Evolutionary conservation across 2,797 vertebrate species (phyloP).

Genomic region (Syngnathus acus): DNA sequence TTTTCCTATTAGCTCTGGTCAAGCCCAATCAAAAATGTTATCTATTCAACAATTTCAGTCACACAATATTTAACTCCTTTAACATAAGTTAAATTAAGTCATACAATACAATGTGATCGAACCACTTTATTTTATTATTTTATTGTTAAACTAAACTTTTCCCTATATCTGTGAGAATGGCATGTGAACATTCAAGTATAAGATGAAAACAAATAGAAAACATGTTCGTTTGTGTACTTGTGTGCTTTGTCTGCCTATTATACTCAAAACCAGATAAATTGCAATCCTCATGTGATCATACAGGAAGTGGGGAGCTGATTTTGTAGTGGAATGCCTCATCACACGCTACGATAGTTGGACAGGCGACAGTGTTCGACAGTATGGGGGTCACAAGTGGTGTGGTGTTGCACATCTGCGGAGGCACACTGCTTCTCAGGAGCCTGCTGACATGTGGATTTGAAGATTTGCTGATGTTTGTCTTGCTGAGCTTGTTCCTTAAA

Average conservation of each 20-base stretch:
- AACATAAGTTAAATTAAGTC: background rate
- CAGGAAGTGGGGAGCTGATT: constrained; percentile 42
- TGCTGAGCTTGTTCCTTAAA: constrained; percentile 46
- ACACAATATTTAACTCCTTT: background rate
- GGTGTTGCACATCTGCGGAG: constrained; percentile 29
- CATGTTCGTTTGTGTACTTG: too few species aligned
- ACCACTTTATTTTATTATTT: background rate
- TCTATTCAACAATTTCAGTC: background rate
- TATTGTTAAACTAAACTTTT: background rate
- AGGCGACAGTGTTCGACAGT: background rate
- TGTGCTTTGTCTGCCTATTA: background rate
- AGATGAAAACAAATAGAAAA: too few species aligned
- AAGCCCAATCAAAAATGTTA: background rate
- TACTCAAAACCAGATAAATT: constrained; percentile 22
- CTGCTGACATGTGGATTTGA: constrained; percentile 40
- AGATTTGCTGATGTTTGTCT: constrained; percentile 23
- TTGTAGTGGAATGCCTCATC: background rate
- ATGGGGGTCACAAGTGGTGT: constrained; percentile 38
- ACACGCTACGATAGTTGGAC: constrained; percentile 1
- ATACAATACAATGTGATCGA: background rate
- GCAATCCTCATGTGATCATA: constrained; percentile 40
- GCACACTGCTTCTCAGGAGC: constrained; percentile 33
- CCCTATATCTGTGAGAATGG: background rate
- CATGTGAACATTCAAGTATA: background rate
- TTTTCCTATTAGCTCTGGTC: background rate